Base-by-base conservation (phyloP, 2,888 invertebrate species). In the Chrysopilus asiliformis region DNA sequence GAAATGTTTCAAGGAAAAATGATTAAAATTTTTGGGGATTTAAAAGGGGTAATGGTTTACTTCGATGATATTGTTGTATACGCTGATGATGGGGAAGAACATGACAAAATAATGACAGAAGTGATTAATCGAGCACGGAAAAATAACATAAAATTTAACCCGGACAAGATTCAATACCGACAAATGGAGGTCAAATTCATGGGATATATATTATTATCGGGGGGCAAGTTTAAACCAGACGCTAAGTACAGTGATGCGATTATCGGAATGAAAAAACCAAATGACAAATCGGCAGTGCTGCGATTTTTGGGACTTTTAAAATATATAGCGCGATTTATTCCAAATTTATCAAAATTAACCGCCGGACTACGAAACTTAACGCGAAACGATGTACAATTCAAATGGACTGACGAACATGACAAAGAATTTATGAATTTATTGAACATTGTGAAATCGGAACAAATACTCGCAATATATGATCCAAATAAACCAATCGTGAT, bases 1-100 rank as follows among this genome's bases (percentile, higher is more conserved):
- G 41, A 44, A 34, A 25, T 39, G 24, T 56, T 56, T 44, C 53
- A 57, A 38, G 43, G 43, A 19, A 46, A 44, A 34, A 54, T 51
- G 42, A 43, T 47, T 17, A 43, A 41, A 15, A 46, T 50, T 15
- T 57, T 57, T 44, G 55, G 51, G 15, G 52, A 53, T 30, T 54
- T 57, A 22, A 45, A 48, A 12, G 50, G 53, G 5, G 50, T 55
- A 8, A 34, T 49, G 8, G 40, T 57, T 2, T 57, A 57, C 42
- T 53, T 56, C 38, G 55, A 58, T 47, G 55, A 57, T 39, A 34
- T 57, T 18, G 38, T 52, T n/a, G 46, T 56, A 14, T 40, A 41
- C 33, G 53, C 38, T 2, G 10, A 31, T 27, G 33, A 13, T 32
- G 31, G 41, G 24, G 34, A 34, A 24, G 45, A 40, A 40, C 45